Evolutionary conservation across 2,888 invertebrate genomes (phyloP), one percentile per base, ranked within the genome.

Genomic region (Osmoderma eremita): DNA sequence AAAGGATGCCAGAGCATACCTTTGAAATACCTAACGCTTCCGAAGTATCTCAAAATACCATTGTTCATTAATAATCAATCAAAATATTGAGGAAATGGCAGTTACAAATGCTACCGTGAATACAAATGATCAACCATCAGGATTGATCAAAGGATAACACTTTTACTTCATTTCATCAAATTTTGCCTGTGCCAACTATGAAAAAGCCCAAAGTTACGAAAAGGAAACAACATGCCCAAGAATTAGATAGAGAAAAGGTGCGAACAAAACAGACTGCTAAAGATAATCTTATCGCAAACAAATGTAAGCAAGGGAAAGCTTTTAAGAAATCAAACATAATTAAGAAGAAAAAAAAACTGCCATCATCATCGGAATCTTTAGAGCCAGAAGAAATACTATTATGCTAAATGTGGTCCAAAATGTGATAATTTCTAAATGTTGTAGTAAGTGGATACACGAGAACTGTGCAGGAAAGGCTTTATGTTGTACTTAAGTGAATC

Each of bases 221-320:
- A 36, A 36, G 36, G 36, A 36, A 36, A 36, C 10, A 36, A 36
- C 36, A 36, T 36, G 36, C 10, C 36, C 36, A 36, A 6, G 36
- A 36, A 36, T 36, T 36, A 36, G 20, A 48, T 48, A 18, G 48
- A 18, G 48, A 48, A 5, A 48, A 18, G 18, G 48, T 48, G 48
- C 48, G 18, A 22, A 48, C 8, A 48, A 48, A 48, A 48, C 12
- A 18, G n/a, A n/a, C 18, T 18, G 20, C 1, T 48, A 48, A 18
- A 18, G 18, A 18, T 36, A 36, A 48, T 18, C 48, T 48, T 48
- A 48, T 20, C 48, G 48, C 48, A 48, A 48, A 48, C 20, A 48
- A 42, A 42, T 13, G 15, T 48, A 48, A 18, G 20, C 48, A 48
- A 13, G 13, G 13, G 18, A 48, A 13, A n/a, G 48, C 13, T 48